Evolutionary conservation across 2,888 invertebrate genomes (phyloP).

Genomic region (Drosophila histrio): DNA sequence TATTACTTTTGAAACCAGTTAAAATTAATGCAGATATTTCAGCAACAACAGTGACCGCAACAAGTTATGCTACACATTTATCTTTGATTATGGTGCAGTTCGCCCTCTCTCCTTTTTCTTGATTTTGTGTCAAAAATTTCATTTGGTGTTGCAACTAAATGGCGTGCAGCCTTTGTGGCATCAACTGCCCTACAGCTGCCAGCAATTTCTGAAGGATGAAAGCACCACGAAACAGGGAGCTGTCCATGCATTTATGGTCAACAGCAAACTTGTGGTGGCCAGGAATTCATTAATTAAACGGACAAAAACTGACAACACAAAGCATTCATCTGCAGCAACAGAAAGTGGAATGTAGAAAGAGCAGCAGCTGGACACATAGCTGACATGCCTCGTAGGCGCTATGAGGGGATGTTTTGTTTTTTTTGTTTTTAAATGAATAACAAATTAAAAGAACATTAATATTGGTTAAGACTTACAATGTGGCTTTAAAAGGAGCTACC

Average conservation of each 20-base stretch:
- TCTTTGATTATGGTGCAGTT: conserved; percentile 24
- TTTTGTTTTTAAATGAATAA: conserved; percentile 46
- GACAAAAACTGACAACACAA: conserved; percentile 45
- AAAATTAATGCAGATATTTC: background rate
- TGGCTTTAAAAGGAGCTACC: conserved; percentile 31
- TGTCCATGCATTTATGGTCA: conserved; percentile 20
- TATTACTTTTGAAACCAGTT: background rate
- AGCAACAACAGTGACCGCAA: background rate
- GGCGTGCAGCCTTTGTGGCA: conserved; percentile 36
- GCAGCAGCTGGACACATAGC: conserved; percentile 22
- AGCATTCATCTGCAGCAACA: conserved; percentile 29
- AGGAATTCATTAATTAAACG: conserved; percentile 78
- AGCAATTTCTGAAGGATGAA: conserved; percentile 30
- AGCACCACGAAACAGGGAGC: conserved; percentile 11
- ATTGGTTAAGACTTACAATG: conserved; percentile 76
- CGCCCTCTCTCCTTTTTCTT: background rate
- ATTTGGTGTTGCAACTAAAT: conserved; percentile 29
- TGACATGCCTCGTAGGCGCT: conserved; percentile 12
- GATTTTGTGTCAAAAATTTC: conserved; percentile 28
- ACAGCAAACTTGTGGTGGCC: background rate
- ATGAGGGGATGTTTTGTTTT: conserved; percentile 7
- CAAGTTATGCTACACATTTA: background rate
- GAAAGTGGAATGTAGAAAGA: background rate
- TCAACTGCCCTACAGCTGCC: conserved; percentile 29
- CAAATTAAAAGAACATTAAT: conserved; percentile 84